phyloP scores from a whole-genome alignment of 2,113 vertebrate species.

The Ariopsis seemanni region DNA sequence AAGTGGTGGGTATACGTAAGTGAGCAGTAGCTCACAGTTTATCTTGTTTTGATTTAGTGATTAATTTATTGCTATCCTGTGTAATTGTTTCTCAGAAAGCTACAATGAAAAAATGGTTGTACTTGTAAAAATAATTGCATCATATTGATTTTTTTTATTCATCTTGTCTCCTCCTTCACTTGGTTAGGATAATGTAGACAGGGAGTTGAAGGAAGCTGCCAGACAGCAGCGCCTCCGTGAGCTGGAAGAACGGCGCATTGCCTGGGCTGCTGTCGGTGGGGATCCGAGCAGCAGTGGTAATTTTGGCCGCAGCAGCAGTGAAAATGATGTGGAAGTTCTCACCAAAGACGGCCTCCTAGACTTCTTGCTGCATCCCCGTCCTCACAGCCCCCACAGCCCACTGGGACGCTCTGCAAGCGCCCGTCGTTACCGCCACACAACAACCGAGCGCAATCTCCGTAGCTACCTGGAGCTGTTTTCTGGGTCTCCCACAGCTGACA shows the following conservation, averaged over 20 bases:
- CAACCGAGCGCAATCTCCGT: slow-evolving; percentile 82
- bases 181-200: slow-evolving; percentile 85
- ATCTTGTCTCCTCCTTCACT: neutral
- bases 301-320: slow-evolving; percentile 89
- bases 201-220: slow-evolving; percentile 83
- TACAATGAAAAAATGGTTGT: neutral
- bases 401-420: slow-evolving; percentile 80
- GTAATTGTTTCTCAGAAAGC: neutral
- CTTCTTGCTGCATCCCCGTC: slow-evolving; percentile 79
- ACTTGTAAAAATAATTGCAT: neutral
- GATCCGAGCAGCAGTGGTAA: slow-evolving; percentile 72
- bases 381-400: slow-evolving; percentile 83
- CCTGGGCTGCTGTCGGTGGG: slow-evolving; percentile 71
- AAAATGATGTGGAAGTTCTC: slow-evolving; percentile 88
- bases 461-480: slow-evolving; percentile 83
- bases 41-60: too few species aligned
- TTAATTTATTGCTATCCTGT: neutral
- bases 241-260: slow-evolving; percentile 83
- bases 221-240: slow-evolving; percentile 80
- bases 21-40: too few species aligned
- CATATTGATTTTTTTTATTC: neutral
- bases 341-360: slow-evolving; percentile 84
- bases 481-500: slow-evolving; percentile 58
- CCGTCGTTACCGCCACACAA: slow-evolving; percentile 85
- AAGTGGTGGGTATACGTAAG: too few species aligned